phyloP scores from a whole-genome alignment of 1,140 invertebrate genomes.

The Cylas formicarius region DNA sequence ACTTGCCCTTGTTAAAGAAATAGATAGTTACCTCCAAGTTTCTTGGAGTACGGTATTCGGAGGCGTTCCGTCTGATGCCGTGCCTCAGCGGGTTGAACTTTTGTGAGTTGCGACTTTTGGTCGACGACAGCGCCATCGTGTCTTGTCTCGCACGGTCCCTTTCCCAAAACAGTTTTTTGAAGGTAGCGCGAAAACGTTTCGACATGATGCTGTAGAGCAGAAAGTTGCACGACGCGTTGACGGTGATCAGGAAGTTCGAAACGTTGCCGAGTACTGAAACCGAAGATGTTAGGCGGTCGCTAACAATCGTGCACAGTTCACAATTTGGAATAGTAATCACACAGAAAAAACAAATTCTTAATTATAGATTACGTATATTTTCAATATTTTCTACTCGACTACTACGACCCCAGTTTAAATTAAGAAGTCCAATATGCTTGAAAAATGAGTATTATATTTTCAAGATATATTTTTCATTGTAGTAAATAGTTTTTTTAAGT shows the following conservation, averaged over 20 bases:
- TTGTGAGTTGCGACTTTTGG: conserved; percentile 24
- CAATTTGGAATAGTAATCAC: no score
- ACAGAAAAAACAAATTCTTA: no score
- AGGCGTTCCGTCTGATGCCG: conserved; percentile 30
- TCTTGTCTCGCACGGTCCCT: conserved; percentile 32
- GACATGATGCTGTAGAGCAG: conserved; percentile 71
- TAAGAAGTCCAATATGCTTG: no score
- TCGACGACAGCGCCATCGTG: conserved; percentile 20
- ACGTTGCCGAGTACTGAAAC: conserved; percentile 57
- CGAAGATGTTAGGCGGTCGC: no score
- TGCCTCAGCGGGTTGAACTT: conserved; percentile 27
- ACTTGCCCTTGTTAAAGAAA: conserved; percentile 38
- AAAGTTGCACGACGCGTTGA: conserved; percentile 70
- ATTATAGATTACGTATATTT: not conserved
- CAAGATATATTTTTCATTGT: no score
- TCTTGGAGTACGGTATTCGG: conserved; percentile 36
- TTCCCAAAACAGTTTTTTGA: conserved; percentile 54
- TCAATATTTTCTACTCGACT: no score
- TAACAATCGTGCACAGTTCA: no score
- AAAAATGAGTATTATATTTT: no score
- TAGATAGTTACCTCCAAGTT: conserved; percentile 42
- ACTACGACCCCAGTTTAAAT: not conserved
- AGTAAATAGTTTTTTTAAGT: no score
- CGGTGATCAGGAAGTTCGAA: conserved; percentile 61
- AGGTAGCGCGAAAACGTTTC: conserved; percentile 66